These are phyloP conservation scores for Sebastes minor DNA, from an alignment of 2,797 vertebrate genomes.

Conservation along the genomic window DNA sequence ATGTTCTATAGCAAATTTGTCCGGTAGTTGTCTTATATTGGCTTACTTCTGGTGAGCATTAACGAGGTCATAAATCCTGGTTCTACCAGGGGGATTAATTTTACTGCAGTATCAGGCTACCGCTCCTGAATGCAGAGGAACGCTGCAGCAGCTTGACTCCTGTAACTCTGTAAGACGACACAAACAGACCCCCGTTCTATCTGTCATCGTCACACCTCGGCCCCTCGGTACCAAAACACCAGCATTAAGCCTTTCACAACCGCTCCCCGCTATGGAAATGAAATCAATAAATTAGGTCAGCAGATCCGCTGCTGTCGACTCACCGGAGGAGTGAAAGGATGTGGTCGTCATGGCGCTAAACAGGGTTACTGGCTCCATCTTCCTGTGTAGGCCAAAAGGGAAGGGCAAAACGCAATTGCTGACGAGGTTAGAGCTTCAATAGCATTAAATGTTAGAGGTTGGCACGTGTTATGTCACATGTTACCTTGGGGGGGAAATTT, in stretches of 20 bases:
- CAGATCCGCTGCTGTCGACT: conserved; percentile 23
- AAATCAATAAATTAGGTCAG: conserved; percentile 33
- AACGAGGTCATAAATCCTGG: conserved; percentile 3
- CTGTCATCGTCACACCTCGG: background rate
- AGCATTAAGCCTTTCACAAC: conserved; percentile 15
- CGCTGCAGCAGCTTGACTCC: conserved; percentile 1
- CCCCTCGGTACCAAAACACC: conserved; percentile 1
- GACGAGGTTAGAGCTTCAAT: background rate
- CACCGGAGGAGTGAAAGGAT: conserved; percentile 19
- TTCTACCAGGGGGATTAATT: background rate
- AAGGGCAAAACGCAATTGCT: background rate
- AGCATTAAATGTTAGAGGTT: background rate
- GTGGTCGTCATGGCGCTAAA: conserved; percentile 9
- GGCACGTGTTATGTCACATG: background rate
- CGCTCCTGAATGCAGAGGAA: conserved; percentile 9
- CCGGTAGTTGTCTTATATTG: background rate
- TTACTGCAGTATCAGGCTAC: background rate
- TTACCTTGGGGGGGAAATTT: background rate
- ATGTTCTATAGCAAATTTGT: background rate
- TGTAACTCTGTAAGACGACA: conserved; percentile 1
- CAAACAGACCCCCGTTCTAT: background rate
- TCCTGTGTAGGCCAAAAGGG: background rate
- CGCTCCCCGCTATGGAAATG: conserved; percentile 9
- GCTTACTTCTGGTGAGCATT: background rate
- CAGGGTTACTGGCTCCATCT: conserved; percentile 9